Evolutionary conservation across 2,888 invertebrate species (phyloP).

Genomic region (Entomobrya multifasciata): DNA sequence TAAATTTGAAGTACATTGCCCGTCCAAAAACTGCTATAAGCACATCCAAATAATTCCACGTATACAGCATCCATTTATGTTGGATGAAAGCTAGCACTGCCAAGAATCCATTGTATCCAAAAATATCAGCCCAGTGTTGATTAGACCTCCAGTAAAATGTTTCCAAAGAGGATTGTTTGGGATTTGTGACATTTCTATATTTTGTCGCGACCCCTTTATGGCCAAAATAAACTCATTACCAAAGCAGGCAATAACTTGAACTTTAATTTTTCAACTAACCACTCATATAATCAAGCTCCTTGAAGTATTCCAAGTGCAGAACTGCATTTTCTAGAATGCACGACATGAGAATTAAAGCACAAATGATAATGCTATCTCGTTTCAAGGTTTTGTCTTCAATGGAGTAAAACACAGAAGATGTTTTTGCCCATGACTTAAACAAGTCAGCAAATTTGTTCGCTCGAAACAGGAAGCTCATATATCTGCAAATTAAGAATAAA

Average conservation of each 20-base stretch:
- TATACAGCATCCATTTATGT: constrained; percentile 68
- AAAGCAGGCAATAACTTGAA: neutral
- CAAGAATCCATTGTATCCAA: constrained; percentile 59
- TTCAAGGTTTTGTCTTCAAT: constrained; percentile 45
- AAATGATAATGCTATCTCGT: constrained; percentile 34
- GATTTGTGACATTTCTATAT: neutral
- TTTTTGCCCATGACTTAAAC: constrained; percentile 41
- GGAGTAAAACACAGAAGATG: constrained; percentile 21
- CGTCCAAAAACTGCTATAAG: constrained; percentile 64
- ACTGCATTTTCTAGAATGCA: constrained; percentile 55
- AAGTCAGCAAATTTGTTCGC: constrained; percentile 22
- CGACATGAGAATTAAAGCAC: constrained; percentile 47
- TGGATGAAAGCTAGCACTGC: constrained; percentile 56
- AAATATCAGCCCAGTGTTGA: constrained; percentile 41
- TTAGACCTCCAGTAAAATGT: constrained; percentile 55
- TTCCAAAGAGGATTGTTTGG: constrained; percentile 43
- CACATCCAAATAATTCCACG: constrained; percentile 72
- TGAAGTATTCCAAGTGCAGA: constrained; percentile 63
- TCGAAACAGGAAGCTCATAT: constrained; percentile 23
- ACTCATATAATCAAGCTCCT: constrained; percentile 47
- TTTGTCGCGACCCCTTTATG: neutral
- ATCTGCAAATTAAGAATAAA: constrained; percentile 47
- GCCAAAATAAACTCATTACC: neutral
- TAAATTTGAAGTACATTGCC: constrained; percentile 70
- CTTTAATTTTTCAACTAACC: constrained; percentile 14